phyloP scores from a whole-genome alignment of 2,113 vertebrate genomes.

The Pterocles gutturalis region DNA sequence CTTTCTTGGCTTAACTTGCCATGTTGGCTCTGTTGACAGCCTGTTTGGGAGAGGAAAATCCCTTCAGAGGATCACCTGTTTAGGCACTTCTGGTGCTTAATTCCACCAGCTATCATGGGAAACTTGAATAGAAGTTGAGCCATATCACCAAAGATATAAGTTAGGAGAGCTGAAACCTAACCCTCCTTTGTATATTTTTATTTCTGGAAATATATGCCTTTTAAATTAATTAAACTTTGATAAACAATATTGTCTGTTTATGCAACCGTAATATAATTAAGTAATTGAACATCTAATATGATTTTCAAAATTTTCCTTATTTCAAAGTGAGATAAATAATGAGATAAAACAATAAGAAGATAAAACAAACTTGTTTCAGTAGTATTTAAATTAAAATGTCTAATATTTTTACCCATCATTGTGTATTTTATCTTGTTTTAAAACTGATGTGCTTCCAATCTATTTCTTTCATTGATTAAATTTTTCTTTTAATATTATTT shows the following conservation, averaged over 20 bases:
- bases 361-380: background rate
- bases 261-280: background rate
- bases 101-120: background rate
- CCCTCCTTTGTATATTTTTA: background rate
- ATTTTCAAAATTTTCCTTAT: background rate
- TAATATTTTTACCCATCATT: background rate
- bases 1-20: background rate
- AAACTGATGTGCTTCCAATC: background rate
- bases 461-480: background rate
- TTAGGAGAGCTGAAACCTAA: background rate
- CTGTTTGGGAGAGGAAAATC: background rate
- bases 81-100: background rate
- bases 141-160: background rate
- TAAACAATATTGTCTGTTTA: background rate
- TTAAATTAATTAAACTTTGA: background rate
- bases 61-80: background rate
- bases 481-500: background rate
- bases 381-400: background rate
- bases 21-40: background rate
- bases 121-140: background rate
- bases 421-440: background rate
- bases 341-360: background rate
- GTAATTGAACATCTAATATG: background rate
- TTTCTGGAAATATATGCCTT: background rate
- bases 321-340: background rate